Base-by-base conservation (phyloP, 2,888 invertebrate species). In the Lottia gigantea region DNA sequence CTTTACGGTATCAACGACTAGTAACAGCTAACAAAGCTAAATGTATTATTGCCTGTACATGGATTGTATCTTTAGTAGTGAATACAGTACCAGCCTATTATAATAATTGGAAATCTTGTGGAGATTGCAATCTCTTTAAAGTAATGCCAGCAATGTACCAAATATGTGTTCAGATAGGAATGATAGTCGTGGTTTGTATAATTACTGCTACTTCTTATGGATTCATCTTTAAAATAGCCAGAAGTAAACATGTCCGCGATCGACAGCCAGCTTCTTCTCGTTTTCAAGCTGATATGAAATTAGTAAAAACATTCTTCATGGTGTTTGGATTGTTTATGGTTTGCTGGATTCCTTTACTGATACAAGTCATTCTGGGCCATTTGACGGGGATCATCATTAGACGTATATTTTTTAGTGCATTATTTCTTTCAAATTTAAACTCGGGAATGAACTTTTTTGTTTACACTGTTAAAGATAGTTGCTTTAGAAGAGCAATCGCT, bases 401-500 rank as follows among this genome's bases (percentile, higher is more conserved):
- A 14, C n/a, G n/a, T 16, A 14, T 31, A 19, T 16, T 26, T 12
- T 23, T 23, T 0, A 40, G 31, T n/a, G 45, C 47, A 31, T 12
- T 45, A 23, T 40, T 40, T 11, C 40, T 40, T 8, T 6, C 40
- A 3, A 8, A 1, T 3, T 23, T 40, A 19, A 68, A 68, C 46
- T 68, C 68, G 3, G 62, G 68, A 19, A 62, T 62, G 19, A 68
- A 68, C 45, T 61, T 62, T 45, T 31, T 68, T 14, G 61, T 68
- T 1, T 68, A 68, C 16, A 45, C 68, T 19, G 46, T 23, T 6
- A 68, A 46, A 40, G 46, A 68, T 23, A 3, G 19, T 16, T 14
- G n/a, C 40, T 62, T 68, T 31, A 14, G 61, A 19, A 16, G 62
- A 62, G 62, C 62, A 2, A 62, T 66, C 31, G 40, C 40, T 6